Conservation (phyloP, 2,888 invertebrate species). For the Tiliacea citrago region DNA sequence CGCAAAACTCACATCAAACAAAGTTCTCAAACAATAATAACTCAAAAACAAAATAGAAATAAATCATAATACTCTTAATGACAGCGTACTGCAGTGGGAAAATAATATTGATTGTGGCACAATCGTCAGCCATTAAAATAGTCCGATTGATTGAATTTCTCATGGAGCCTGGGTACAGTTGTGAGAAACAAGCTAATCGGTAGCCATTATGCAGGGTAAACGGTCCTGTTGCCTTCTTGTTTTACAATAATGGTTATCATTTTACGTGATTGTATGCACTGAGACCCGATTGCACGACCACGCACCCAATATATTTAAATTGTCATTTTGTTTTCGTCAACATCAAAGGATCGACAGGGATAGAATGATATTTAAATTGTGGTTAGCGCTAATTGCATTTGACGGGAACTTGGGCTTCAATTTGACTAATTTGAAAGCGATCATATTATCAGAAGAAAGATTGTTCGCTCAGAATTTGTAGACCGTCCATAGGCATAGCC, state of each 20-base stretch:
- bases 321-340: background rate
- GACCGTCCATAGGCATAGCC: background rate
- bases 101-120: conserved; percentile 77
- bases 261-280: conserved; percentile 53
- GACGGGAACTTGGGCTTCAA: background rate
- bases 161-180: conserved; percentile 78
- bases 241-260: conserved; percentile 55
- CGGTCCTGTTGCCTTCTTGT: conserved; percentile 49
- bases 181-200: conserved; percentile 80
- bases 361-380: background rate
- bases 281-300: conserved; percentile 3
- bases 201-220: conserved; percentile 69
- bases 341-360: background rate
- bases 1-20: conserved; percentile 40
- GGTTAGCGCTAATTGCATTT: background rate
- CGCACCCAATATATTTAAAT: conserved; percentile 3
- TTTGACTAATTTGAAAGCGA: background rate
- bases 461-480: background rate
- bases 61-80: conserved; percentile 70
- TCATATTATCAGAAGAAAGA: background rate
- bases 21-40: conserved; percentile 54
- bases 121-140: conserved; percentile 84
- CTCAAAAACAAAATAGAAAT: conserved; percentile 60
- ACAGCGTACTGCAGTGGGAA: conserved; percentile 77
- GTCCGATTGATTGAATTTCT: conserved; percentile 84